phyloP scores from a whole-genome alignment of 2,113 vertebrate genomes.

The Machaerirhynchus nigripectus region DNA sequence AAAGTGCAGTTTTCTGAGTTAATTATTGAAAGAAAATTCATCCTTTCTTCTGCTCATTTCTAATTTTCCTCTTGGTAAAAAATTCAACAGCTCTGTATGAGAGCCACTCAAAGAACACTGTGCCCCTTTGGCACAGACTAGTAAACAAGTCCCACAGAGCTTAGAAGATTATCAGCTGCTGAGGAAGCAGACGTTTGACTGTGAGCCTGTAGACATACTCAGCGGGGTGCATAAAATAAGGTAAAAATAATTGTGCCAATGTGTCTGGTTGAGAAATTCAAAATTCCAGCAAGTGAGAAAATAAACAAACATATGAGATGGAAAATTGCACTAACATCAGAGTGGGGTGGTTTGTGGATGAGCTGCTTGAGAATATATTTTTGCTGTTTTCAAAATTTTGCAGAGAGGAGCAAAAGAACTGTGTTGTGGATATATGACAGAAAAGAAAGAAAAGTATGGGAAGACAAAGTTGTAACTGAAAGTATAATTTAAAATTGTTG shows the following conservation, averaged over 20 bases:
- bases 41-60: background rate
- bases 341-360: background rate
- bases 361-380: constrained; percentile 5
- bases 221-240: constrained; percentile 51
- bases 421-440: background rate
- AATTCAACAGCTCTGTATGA: background rate
- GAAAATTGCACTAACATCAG: constrained; percentile 12
- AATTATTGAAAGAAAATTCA: background rate
- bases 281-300: constrained; percentile 44
- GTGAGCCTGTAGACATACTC: constrained; percentile 50
- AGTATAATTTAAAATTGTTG: background rate
- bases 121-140: background rate
- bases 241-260: constrained; percentile 56
- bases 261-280: constrained; percentile 51
- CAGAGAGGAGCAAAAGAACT: background rate
- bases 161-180: constrained; percentile 39
- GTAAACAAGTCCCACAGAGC: constrained; percentile 30
- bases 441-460: background rate
- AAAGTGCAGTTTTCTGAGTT: background rate
- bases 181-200: constrained; percentile 62
- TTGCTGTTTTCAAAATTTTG: background rate
- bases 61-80: constrained; percentile 28
- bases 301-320: constrained; percentile 12
- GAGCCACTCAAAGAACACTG: background rate
- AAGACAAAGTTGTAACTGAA: background rate